Evolutionary conservation across 2,113 vertebrate genomes (phyloP), one percentile per base, ranked within the genome.

Genomic region (Anser cygnoides): DNA sequence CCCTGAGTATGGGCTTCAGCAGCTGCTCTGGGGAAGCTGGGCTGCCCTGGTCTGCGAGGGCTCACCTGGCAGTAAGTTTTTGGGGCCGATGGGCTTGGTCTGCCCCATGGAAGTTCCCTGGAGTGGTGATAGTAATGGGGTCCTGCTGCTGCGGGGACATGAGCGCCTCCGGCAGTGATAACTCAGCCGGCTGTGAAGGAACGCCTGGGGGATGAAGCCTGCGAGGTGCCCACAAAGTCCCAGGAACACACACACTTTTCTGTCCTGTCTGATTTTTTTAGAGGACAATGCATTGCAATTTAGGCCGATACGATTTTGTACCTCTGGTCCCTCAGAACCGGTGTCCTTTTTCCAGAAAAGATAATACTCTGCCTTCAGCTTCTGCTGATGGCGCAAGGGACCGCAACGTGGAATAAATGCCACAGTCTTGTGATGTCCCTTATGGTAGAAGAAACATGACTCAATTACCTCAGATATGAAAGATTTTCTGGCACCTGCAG

Each of bases 401-500:
- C 16, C 43, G 0, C 2, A 0, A 1, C 0, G 16, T 41, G 79
- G 76, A 59, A 59, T 62, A 8, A 71, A 16, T 5, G 70, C 95
- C 57, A 7, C 15, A 63, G 84, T 61, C 92, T 23, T 46, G 62
- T 12, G 92, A 8, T 20, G 49, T 97, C 96, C 88, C 95, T 46
- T 0, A 59, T 17, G 89, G 76, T 1, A 14, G 76, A 25, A 86
- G 62, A 94, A 75, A 55, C 83, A 10, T 3, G 72, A n/a, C 88
- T 95, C 90, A 67, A 50, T 94, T 86, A 92, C 76, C 17, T 20
- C 44, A 58, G 86, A 63, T 13, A 84, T 2, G 33, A 89, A 72
- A 14, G 92, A 33, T 77, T 77, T 88, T 14, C 59, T 95, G 89
- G 86, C 76, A 66, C 94, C 92, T 74, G 90, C 87, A 73, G 79